phyloP scores from a whole-genome alignment of 2,113 vertebrate species.

The Paramisgurnus dabryanus region DNA sequence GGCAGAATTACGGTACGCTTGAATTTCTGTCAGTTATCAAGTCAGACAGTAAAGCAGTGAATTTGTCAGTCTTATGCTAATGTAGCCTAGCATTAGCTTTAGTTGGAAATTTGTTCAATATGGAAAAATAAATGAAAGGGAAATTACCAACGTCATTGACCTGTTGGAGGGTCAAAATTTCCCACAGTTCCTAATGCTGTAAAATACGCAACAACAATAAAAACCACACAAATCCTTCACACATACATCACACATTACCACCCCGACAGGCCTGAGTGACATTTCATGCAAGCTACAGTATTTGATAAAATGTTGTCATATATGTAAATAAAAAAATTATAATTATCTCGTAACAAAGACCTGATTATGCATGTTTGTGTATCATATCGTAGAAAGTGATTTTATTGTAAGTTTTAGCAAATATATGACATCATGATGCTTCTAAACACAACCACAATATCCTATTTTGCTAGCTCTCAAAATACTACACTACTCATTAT shows the following conservation, averaged over 20 bases:
- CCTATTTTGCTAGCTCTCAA: no score
- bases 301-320: slow-evolving; percentile 5
- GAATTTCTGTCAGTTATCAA: neutral
- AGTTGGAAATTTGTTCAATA: slow-evolving; percentile 79
- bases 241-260: slow-evolving; percentile 78
- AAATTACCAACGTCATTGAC: slow-evolving; percentile 97
- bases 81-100: slow-evolving; percentile 26
- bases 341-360: neutral
- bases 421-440: no score
- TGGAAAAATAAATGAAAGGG: slow-evolving; percentile 85
- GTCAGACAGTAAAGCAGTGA: slow-evolving; percentile 30
- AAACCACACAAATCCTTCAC: slow-evolving; percentile 86
- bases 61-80: slow-evolving; percentile 24
- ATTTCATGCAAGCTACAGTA: slow-evolving; percentile 54
- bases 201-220: slow-evolving; percentile 98
- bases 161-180: slow-evolving; percentile 94
- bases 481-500: no score
- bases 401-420: no score
- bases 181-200: slow-evolving; percentile 97
- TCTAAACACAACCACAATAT: no score
- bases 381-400: neutral
- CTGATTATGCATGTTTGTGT: neutral
- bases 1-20: neutral
- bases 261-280: slow-evolving; percentile 57
- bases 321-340: neutral